Conservation (phyloP, 1,140 invertebrate genomes). For the Penaeus indicus region DNA sequence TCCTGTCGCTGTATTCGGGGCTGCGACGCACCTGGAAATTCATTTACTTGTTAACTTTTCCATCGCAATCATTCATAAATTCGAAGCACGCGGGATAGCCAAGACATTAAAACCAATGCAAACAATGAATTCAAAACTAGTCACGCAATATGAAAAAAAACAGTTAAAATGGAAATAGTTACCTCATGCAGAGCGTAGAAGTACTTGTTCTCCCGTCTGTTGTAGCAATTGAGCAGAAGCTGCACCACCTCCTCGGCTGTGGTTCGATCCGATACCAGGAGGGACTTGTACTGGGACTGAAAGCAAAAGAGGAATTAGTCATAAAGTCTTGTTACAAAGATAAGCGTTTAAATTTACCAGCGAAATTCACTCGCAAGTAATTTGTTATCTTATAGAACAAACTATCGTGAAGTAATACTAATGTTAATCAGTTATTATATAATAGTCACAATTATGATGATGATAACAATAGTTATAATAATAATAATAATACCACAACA, state of each 20-base stretch:
- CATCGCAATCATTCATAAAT: neutral
- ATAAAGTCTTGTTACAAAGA: neutral
- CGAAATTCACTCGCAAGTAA: neutral
- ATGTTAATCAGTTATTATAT: too few relatives aligned
- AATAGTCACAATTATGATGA: too few relatives aligned
- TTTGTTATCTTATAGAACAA: neutral
- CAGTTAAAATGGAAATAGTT: neutral
- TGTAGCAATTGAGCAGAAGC: slow-evolving; percentile 86
- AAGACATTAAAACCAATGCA: neutral
- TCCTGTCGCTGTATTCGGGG: slow-evolving; percentile 82
- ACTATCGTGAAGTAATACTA: neutral
- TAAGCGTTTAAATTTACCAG: neutral
- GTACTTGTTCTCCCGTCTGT: slow-evolving; percentile 53
- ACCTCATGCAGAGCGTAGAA: slow-evolving; percentile 66
- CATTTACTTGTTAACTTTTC: neutral
- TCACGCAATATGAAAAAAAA: neutral
- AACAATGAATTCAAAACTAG: neutral
- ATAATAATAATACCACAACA: too few relatives aligned
- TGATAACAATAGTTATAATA: too few relatives aligned
- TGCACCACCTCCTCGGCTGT: slow-evolving; percentile 90
- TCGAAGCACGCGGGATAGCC: neutral
- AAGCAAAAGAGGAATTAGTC: slow-evolving; percentile 58
- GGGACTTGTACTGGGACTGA: slow-evolving; percentile 90
- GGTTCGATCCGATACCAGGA: slow-evolving; percentile 90
- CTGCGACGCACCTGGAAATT: slow-evolving; percentile 35